Evolutionary conservation across 2,888 invertebrate genomes (phyloP), one percentile per base, ranked within the genome.

Genomic region (Arge pagana): DNA sequence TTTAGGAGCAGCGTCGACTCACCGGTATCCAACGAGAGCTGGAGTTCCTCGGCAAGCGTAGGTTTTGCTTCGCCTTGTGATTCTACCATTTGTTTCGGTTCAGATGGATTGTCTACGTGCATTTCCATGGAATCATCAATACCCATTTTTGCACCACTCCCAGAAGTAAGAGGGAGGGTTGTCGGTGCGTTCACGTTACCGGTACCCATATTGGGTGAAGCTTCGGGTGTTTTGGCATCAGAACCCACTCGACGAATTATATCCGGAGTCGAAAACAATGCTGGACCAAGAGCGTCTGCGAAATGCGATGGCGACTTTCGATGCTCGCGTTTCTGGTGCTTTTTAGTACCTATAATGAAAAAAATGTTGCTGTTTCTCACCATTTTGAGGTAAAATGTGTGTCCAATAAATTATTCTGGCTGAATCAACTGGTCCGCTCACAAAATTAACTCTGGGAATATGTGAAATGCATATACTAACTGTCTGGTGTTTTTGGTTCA

Each of bases 191-290:
- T 16, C 7, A 48, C 39, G 51, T 62, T 52, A 48, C 56, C 41
- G 15, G 54, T 30, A 53, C 36, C 43, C 48, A 66, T 65, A 13
- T 59, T 58, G 7, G 63, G 59, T 4, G 70, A 57, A 21, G 69
- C 68, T 52, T 78, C 79, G 59, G 52, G 37, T 21, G 36, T 65
- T 71, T 73, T 71, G 2, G 70, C 59, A 65, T 82, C 83, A 35
- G 80, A 79, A 48, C 82, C 81, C 11, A 88, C 86, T 63, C 88
- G 80, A 63, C 88, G 80, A 52, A 89, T 88, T 48, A 89, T 88
- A 79, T 90, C 90, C 15, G 90, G 89, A 33, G 88, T 85, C 4
- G 89, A 89, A 72, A 90, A 89, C 52, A 90, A 74, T 28, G 88
- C 86, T 52, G 89, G 80, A 3, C 79, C 80, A 28, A 80, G 58